Base-by-base conservation (phyloP, 2,888 invertebrate genomes). In the Meta bourneti region DNA sequence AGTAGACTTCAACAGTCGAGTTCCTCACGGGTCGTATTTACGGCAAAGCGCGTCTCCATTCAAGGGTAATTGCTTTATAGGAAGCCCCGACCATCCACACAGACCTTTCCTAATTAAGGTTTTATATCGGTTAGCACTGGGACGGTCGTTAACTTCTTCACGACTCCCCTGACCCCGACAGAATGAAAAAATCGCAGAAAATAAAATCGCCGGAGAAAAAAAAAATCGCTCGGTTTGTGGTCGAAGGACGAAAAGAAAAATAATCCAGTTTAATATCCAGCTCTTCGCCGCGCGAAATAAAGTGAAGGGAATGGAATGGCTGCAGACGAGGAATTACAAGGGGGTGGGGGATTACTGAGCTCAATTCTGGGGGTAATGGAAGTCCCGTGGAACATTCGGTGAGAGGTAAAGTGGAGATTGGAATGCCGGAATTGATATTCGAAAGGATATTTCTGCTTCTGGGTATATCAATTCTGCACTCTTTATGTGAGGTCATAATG, bases 341-440 rank as follows among this genome's bases (percentile, higher is more conserved):
- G 52, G 54, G 13, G 52, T 13, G 11, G 11, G 20, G 34, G 80
- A 61, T 80, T 80, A 80, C 61, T 7, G 71, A 49, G n/a, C 49
- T 49, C 81, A 82, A 82, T 82, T 82, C 70, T 71, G 70, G 70
- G 51, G 70, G 34, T 34, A 34, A 34, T 34, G 34, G 34, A 34
- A 34, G 34, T 4, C 34, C 34, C 34, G 34, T 34, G 34, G 34
- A 34, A 34, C 34, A 34, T 34, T 34, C 34, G 34, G 34, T 4
- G 72, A n/a, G 16, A 52, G 72, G 83, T 72, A 72, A 61, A 54
- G 13, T 48, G 72, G 83, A 83, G 72, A 83, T 75, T 75, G 84
- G 75, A 84, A 84, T 74, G 74, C 72, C 16, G 54, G 20, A 74
- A 84, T 84, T 70, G 84, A 84, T 84, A 77, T 75, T 75, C 84